phyloP scores from a whole-genome alignment of 2,797 vertebrate species.

The Chiloscyllium punctatum region DNA sequence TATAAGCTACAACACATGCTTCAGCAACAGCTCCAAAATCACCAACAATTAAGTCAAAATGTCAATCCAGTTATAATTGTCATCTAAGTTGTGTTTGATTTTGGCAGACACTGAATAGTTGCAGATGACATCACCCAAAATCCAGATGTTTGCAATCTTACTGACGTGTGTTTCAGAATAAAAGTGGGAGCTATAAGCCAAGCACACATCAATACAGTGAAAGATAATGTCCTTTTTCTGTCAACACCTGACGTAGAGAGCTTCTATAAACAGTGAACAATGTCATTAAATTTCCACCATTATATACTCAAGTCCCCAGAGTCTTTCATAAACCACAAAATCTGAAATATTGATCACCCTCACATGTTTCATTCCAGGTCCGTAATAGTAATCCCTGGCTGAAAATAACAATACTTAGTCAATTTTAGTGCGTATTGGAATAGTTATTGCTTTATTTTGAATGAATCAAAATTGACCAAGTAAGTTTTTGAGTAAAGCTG shows the following conservation, averaged over 20 bases:
- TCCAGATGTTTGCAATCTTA: not conserved
- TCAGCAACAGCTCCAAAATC: not conserved
- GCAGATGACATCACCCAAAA: constrained; percentile 4
- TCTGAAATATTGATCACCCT: not conserved
- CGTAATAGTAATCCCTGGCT: not conserved
- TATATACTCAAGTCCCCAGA: not conserved
- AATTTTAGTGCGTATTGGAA: not conserved
- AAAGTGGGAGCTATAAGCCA: not conserved
- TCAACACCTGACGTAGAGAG: not conserved
- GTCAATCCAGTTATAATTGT: not conserved
- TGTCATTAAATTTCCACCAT: not conserved
- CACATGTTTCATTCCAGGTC: not conserved
- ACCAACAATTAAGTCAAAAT: not conserved
- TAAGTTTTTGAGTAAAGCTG: not conserved
- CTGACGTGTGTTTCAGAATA: not conserved
- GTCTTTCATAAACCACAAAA: not conserved
- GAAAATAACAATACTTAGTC: not conserved
- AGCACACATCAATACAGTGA: not conserved
- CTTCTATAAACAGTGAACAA: not conserved
- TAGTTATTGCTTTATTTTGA: not conserved
- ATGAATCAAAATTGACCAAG: not conserved
- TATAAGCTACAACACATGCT: not conserved
- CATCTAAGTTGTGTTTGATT: not conserved
- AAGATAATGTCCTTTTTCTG: not conserved
- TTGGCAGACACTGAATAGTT: not conserved